These are phyloP conservation scores for Gallinago media DNA, from an alignment of 2,113 vertebrate species.

Conservation along the genomic window DNA sequence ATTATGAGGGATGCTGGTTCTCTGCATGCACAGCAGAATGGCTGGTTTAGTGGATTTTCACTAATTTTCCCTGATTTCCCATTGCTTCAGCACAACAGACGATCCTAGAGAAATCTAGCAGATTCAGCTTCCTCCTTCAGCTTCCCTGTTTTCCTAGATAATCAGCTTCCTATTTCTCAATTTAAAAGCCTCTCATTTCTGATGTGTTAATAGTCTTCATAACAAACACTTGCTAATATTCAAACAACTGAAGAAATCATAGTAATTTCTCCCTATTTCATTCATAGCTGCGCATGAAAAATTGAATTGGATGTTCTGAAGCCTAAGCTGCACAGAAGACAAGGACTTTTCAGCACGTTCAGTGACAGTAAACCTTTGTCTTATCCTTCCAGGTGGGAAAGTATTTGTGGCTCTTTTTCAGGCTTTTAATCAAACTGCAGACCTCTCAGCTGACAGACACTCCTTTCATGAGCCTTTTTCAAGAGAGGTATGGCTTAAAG, in stretches of 20 bases:
- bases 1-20: neutral
- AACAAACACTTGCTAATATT: neutral
- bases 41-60: slow-evolving; percentile 31
- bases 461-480: slow-evolving; percentile 3
- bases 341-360: neutral
- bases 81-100: neutral
- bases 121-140: neutral
- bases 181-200: neutral
- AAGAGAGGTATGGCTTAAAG: slow-evolving; percentile 23
- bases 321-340: neutral
- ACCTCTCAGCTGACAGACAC: neutral
- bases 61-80: neutral
- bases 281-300: neutral
- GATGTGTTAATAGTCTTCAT: neutral
- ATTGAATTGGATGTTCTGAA: neutral
- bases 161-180: neutral
- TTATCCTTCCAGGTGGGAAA: slow-evolving; percentile 15
- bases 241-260: neutral
- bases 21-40: neutral
- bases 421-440: slow-evolving; percentile 11
- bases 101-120: neutral
- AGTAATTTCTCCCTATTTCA: neutral
- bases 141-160: neutral
- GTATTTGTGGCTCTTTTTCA: neutral
- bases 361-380: neutral